Evolutionary conservation across 2,888 invertebrate genomes (phyloP), one percentile per base, ranked within the genome.

Genomic region (Lamellibrachia satsuma): DNA sequence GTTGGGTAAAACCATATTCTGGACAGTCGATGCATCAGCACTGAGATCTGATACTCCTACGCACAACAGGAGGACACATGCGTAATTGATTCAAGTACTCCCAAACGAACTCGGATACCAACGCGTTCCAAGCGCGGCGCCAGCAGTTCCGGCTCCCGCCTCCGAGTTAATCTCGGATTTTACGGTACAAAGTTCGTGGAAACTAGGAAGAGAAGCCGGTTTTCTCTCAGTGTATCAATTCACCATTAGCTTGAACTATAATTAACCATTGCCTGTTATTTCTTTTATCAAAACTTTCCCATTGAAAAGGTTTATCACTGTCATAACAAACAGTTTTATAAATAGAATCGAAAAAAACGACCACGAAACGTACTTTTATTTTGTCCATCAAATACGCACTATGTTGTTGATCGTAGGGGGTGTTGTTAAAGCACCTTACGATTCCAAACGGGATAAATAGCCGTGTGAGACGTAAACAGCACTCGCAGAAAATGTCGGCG

Each of bases 191-290:
- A 75, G 75, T 75, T 75, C n/a, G 75, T 39, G 75, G 22, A 1
- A 75, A 75, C 75, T 75, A 75, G n/a, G 75, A 75, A 75, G 75
- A 75, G 75, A 75, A 75, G 22, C 75, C 75, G 75, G 75, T 75
- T n/a, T 75, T n/a, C 22, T 75, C 7, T 7, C 75, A 75, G 6
- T 75, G 75, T 75, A 75, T 75, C 75, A 22, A 75, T 75, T 75
- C 75, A 75, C 75, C 22, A 75, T 1, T 75, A 22, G n/a, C 75
- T 75, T 15, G 15, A 15, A 75, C n/a, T 75, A 75, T 6, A 11
- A 22, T 75, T 22, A 75, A 7, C 75, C 22, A n/a, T 75, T 75
- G 75, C 15, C 1, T 75, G 6, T 15, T 75, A 75, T 1, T 22
- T n/a, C 0, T 22, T 75, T n/a, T 3, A 75, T 2, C n/a, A 15